A percentile compares a stretch with the other conserved stretches of the same genome.
Conservation (phyloP, 2,113 vertebrate species). For the Limanda limanda region DNA sequence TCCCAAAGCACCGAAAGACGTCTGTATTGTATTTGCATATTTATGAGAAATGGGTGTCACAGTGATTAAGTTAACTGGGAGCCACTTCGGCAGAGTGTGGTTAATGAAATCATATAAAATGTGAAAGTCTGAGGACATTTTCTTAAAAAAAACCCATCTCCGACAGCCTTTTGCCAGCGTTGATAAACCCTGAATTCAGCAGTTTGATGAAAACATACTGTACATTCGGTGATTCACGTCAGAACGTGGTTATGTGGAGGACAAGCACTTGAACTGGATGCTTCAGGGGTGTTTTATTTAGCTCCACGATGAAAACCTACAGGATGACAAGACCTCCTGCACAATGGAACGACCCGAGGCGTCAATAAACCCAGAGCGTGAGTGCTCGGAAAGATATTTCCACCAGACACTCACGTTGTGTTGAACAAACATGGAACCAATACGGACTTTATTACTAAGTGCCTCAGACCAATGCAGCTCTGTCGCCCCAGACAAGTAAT, state of each 20-base stretch:
- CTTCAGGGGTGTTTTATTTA: not conserved
- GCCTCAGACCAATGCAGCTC: conserved; percentile 67
- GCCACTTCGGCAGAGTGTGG: conserved; percentile 65
- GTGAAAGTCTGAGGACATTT: conserved; percentile 67
- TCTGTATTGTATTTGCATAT: conserved; percentile 75
- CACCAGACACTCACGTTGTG: conserved; percentile 31
- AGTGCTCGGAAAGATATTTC: conserved; percentile 16
- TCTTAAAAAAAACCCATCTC: conserved; percentile 27
- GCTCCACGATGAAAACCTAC: not conserved
- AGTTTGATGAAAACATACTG: not conserved
- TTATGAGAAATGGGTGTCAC: conserved; percentile 74
- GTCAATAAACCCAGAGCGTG: not conserved
- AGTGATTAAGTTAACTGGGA: conserved; percentile 74
- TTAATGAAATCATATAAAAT: conserved; percentile 73
- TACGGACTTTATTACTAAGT: conserved; percentile 70
- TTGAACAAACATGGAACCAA: conserved; percentile 67
- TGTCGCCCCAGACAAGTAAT: conserved; percentile 77
- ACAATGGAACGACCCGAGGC: not conserved
- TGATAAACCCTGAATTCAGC: conserved; percentile 1
- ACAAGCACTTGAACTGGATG: not conserved
- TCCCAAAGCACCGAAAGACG: conserved; percentile 42
- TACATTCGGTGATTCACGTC: not conserved
- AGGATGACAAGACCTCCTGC: not conserved
- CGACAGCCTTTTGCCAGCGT: conserved; percentile 24
- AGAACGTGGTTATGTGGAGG: not conserved